Percentiles rank a stretch among this genome's conserved stretches.
Conservation (phyloP, 2,113 vertebrate species). For the Gavialis gangeticus region DNA sequence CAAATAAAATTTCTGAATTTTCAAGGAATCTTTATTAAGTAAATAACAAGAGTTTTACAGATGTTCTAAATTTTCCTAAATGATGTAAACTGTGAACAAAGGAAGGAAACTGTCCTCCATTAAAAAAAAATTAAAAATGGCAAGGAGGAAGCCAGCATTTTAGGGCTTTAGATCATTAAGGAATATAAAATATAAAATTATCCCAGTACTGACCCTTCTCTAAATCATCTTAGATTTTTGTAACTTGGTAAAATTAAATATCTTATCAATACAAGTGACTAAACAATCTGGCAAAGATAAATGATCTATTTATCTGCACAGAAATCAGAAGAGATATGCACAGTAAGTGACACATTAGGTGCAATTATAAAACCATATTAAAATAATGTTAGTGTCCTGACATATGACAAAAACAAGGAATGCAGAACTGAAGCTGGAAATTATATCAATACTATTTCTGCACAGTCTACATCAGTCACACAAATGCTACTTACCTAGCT, state of each 20-base stretch:
- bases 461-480: neutral
- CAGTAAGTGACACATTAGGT: slow-evolving; percentile 68
- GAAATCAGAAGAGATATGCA: slow-evolving; percentile 64
- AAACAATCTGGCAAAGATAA: slow-evolving; percentile 53
- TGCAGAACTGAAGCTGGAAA: slow-evolving; percentile 19
- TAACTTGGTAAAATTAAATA: slow-evolving; percentile 51
- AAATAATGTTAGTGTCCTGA: slow-evolving; percentile 69
- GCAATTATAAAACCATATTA: slow-evolving; percentile 65
- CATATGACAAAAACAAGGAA: slow-evolving; percentile 25
- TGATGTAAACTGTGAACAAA: neutral
- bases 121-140: neutral
- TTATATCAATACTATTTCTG: neutral
- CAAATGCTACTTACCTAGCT: neutral
- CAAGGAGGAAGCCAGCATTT: slow-evolving; percentile 1
- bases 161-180: slow-evolving; percentile 6
- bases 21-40: neutral
- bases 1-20: slow-evolving; percentile 12
- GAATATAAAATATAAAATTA: slow-evolving; percentile 42
- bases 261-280: slow-evolving; percentile 55
- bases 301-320: slow-evolving; percentile 59
- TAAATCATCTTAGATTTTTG: slow-evolving; percentile 45
- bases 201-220: slow-evolving; percentile 4
- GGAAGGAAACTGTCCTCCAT: neutral
- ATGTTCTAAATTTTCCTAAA: neutral
- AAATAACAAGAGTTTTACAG: neutral